A percentile compares a stretch with the other conserved stretches of the same genome.
phyloP scores from a whole-genome alignment of 2,888 invertebrate species.

The Conistra vaccinii region DNA sequence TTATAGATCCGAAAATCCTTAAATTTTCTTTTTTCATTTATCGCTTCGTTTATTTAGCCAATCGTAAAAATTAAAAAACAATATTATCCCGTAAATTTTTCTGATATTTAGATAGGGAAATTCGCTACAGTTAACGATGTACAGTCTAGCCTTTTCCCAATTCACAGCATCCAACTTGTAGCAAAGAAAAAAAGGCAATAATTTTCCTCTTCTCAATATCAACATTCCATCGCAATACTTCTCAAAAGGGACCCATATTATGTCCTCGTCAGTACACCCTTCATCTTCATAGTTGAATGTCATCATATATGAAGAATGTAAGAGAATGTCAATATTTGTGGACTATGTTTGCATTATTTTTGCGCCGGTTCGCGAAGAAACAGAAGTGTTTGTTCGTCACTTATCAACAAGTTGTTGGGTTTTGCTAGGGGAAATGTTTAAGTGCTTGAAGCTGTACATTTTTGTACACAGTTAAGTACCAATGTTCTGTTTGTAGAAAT shows the following conservation, averaged over 20 bases:
- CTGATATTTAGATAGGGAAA: neutral
- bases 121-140: too few species aligned
- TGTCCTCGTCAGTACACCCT: conserved; percentile 5
- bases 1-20: too few species aligned
- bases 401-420: conserved; percentile 58
- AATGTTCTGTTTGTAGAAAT: neutral
- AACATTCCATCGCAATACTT: conserved; percentile 4
- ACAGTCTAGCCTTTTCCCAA: neutral
- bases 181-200: neutral
- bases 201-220: neutral
- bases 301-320: conserved; percentile 25
- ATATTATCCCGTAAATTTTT: neutral
- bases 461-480: neutral
- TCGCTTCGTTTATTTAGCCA: neutral
- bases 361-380: conserved; percentile 18
- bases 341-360: conserved; percentile 42
- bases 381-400: conserved; percentile 34
- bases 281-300: conserved; percentile 20
- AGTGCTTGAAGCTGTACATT: neutral
- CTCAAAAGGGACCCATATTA: conserved; percentile 6
- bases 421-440: conserved; percentile 1
- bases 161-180: neutral
- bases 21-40: too few species aligned
- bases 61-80: neutral
- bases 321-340: conserved; percentile 43